Evolutionary conservation across 2,888 invertebrate species (phyloP).

Genomic region (Fragum fragum): DNA sequence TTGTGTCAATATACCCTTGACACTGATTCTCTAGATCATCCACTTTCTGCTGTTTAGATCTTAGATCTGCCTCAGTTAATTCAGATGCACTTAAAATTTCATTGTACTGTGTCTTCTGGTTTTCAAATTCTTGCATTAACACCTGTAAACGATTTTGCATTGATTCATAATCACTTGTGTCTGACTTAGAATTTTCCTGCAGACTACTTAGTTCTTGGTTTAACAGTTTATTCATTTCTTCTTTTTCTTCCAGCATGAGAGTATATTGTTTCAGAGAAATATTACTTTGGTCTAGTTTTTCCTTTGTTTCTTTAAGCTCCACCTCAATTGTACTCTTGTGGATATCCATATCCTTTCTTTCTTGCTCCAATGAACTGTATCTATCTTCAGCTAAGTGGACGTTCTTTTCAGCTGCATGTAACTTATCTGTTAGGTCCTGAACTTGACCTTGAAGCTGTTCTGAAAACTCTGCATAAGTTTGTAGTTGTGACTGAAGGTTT

Average conservation of each 20-base stretch:
- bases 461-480: slow-evolving; percentile 72
- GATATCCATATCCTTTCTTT: slow-evolving; percentile 51
- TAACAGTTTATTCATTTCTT: slow-evolving; percentile 58
- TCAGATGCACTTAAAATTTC: not conserved
- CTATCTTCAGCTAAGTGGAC: slow-evolving; percentile 58
- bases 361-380: slow-evolving; percentile 49
- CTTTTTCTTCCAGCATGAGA: slow-evolving; percentile 58
- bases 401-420: slow-evolving; percentile 47
- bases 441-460: slow-evolving; percentile 76
- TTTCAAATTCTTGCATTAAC: not conserved
- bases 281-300: slow-evolving; percentile 34
- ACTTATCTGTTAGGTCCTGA: slow-evolving; percentile 71
- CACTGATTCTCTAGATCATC: slow-evolving; percentile 58
- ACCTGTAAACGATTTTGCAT: not conserved
- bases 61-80: slow-evolving; percentile 17
- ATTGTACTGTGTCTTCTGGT: not conserved
- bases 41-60: slow-evolving; percentile 55
- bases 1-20: slow-evolving; percentile 60
- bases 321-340: slow-evolving; percentile 37
- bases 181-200: not conserved
- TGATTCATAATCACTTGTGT: not conserved
- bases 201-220: slow-evolving; percentile 53
- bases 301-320: slow-evolving; percentile 25
- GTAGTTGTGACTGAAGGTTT: slow-evolving; percentile 70
- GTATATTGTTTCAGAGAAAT: slow-evolving; percentile 38